These are phyloP conservation scores for Cephus runcator DNA, from an alignment of 2,888 invertebrate genomes.

Conservation along the genomic window DNA sequence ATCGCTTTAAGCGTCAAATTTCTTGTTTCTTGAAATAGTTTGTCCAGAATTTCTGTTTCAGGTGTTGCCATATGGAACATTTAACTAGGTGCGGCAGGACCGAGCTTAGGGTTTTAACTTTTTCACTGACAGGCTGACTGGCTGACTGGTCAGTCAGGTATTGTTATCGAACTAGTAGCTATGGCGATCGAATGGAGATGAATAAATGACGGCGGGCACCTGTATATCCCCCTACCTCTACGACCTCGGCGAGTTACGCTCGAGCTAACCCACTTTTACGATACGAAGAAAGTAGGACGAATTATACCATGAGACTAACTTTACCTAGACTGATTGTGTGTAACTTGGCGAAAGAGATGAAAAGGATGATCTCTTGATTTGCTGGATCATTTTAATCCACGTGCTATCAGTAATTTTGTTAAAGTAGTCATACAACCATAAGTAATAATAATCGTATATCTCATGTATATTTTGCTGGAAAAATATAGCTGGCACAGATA, in stretches of 20 bases:
- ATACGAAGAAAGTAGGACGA: conserved; percentile 48
- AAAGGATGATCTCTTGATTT: not conserved
- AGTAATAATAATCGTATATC: not conserved
- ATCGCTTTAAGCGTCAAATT: not conserved
- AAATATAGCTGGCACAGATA: not conserved
- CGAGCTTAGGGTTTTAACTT: not conserved
- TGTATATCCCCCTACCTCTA: conserved; percentile 11
- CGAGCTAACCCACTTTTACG: conserved; percentile 40
- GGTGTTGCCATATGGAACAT: not conserved
- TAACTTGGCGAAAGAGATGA: not conserved
- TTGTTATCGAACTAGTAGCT: not conserved
- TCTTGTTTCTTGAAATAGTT: not conserved
- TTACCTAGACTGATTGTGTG: not conserved
- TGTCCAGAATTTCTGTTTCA: not conserved
- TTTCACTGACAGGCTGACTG: not conserved
- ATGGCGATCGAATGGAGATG: conserved; percentile 35
- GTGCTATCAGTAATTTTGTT: not conserved
- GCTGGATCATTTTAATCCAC: not conserved
- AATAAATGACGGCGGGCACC: conserved; percentile 25
- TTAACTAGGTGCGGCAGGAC: not conserved
- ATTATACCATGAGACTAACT: not conserved
- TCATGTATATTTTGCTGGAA: not conserved
- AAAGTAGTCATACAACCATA: not conserved
- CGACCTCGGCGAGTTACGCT: not conserved
- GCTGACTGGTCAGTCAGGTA: not conserved